Base-by-base conservation (phyloP, 2,113 vertebrate species). In the Burhinus oedicnemus region DNA sequence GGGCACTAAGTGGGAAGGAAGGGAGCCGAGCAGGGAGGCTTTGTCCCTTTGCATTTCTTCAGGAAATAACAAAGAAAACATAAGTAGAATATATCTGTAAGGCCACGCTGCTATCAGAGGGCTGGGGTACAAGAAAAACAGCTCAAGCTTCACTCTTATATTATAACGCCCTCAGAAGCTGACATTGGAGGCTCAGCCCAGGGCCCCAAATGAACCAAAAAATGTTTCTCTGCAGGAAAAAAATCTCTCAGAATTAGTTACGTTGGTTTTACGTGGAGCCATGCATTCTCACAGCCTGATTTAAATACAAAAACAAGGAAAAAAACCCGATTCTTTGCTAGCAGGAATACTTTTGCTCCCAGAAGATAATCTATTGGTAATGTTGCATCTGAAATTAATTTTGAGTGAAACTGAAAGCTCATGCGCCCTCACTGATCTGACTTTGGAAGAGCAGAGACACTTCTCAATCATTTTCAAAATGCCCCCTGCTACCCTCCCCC, bases 231-330 rank as follows among this genome's bases (percentile, higher is more conserved):
- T 69, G 49, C n/a, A 52, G 61, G n/a, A 57, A 82, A 83, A 77
- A 62, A 36, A 5, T 8, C 34, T 60, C 91, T 57, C 44, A 23
- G 47, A 89, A 82, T 0, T 42, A 75, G 47, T 83, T 84, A 52
- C 0, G 0, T 20, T n/a, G 19, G 32, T 36, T 76, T 75, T 68
- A 69, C 61, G 34, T 34, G 54, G 36, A 93, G 47, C 11, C 51
- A 20, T 38, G 55, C 0, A 0, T 62, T 60, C 26, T 69, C 44
- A 21, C 7, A 61, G 60, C 51, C 74, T 22, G 42, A 62, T 85
- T 66, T 68, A 47, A 70, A 83, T 61, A 49, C 5, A 51, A 71
- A 90, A 61, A n/a, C 17, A 38, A 36, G 11, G 22, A 23, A 49
- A 47, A 49, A 1, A 8, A 6, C 44, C 44, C 44, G 3, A 4